A percentile compares a stretch with the other conserved stretches of the same genome.
Evolutionary conservation across 2,113 vertebrate genomes (phyloP).

Genomic region (Corythornis madagascariensis): DNA sequence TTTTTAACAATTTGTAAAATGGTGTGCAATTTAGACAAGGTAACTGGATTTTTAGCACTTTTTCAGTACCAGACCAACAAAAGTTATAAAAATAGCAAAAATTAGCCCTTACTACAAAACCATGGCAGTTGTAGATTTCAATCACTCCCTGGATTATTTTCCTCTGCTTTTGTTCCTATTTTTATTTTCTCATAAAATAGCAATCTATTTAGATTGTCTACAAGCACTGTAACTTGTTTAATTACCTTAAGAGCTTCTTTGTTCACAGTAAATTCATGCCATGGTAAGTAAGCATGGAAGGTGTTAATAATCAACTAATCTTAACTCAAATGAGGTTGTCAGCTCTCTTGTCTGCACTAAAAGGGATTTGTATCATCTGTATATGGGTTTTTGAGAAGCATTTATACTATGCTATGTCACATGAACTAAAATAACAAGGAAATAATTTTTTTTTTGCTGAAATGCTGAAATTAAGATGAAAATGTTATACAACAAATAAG

Average conservation of each 20-base stretch:
- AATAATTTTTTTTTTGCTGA: too few species aligned
- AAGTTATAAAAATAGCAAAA: background rate
- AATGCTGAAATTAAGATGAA: background rate
- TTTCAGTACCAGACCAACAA: background rate
- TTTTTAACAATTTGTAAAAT: background rate
- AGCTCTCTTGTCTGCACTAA: background rate
- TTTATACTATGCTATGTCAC: background rate
- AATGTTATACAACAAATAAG: background rate
- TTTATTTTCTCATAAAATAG: background rate
- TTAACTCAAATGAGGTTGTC: background rate
- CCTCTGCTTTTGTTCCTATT: background rate
- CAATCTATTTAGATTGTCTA: background rate
- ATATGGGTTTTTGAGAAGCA: background rate
- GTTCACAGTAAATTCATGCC: background rate
- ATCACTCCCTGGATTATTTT: background rate
- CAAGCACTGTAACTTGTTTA: background rate
- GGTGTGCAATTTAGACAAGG: background rate
- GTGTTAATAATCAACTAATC: constrained; percentile 9
- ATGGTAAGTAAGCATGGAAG: background rate
- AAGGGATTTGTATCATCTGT: background rate
- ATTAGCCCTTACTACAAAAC: background rate
- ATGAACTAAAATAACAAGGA: background rate
- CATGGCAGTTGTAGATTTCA: background rate
- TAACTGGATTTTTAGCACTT: background rate
- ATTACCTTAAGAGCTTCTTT: constrained; percentile 39